Percentiles rank a stretch among this genome's conserved stretches.
phyloP scores from a whole-genome alignment of 2,113 vertebrate genomes.

The Neogobius melanostomus region DNA sequence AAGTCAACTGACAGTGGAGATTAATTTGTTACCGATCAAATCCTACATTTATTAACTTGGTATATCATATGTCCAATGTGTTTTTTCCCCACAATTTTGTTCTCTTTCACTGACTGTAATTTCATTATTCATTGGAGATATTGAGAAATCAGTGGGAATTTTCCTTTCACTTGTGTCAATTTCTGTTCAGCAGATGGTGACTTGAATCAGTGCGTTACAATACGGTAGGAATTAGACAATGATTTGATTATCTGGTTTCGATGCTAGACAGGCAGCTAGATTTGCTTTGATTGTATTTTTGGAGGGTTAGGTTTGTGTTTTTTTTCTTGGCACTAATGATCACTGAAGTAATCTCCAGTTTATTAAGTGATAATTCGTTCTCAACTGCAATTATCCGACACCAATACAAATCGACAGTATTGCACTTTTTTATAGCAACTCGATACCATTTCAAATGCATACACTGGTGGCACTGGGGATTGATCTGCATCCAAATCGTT shows the following conservation, averaged over 20 bases:
- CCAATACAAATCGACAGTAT: constrained; percentile 44
- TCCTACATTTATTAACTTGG: constrained; percentile 39
- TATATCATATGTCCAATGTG: not conserved
- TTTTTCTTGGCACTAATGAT: constrained; percentile 24
- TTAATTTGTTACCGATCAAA: constrained; percentile 34
- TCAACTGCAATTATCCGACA: constrained; percentile 33
- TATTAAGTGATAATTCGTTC: constrained; percentile 18
- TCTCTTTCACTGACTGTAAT: not conserved
- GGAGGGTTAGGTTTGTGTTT: constrained; percentile 23
- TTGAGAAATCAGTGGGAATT: constrained; percentile 34
- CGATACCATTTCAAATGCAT: not conserved
- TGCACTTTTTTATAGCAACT: constrained; percentile 52
- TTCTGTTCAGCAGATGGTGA: constrained; percentile 22
- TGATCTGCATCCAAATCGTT: constrained; percentile 37
- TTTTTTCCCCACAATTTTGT: not conserved
- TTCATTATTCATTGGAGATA: constrained; percentile 30
- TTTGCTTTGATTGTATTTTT: constrained; percentile 28
- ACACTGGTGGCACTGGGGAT: constrained; percentile 5
- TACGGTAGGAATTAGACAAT: constrained; percentile 14
- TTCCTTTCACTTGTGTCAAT: constrained; percentile 19
- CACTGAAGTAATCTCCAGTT: constrained; percentile 39
- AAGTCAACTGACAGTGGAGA: constrained; percentile 31
- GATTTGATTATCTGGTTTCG: constrained; percentile 32
- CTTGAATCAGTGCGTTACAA: constrained; percentile 33
- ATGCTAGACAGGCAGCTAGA: constrained; percentile 45